Evolutionary conservation across 2,113 vertebrate genomes (phyloP).

Genomic region (Trogon surrucura): DNA sequence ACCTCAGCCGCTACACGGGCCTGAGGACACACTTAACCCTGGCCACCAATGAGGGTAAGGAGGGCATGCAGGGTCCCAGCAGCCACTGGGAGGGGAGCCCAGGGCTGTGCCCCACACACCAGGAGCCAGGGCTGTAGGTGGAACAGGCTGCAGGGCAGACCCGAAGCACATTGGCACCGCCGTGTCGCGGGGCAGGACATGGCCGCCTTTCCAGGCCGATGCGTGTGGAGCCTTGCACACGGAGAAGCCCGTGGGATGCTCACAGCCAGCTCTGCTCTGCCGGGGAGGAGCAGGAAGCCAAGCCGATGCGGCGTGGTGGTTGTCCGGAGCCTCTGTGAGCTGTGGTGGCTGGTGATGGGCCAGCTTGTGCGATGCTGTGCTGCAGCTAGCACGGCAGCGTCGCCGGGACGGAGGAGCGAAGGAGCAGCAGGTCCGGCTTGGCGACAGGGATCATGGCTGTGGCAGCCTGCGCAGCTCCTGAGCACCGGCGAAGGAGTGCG

Average conservation of each 20-base stretch:
- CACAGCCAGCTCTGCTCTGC: neutral
- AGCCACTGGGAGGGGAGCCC: neutral
- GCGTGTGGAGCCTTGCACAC: neutral
- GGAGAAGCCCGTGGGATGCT: neutral
- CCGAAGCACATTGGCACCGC: neutral
- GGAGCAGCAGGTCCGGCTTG: neutral
- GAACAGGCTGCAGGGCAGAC: neutral
- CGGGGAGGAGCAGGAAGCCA: neutral
- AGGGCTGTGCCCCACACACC: neutral
- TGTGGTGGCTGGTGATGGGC: neutral
- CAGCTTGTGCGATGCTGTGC: neutral
- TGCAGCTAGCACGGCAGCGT: accelerated
- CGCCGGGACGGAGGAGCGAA: neutral
- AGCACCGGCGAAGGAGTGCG: accelerated
- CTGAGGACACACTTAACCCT: conserved; percentile 83
- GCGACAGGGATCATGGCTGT: neutral
- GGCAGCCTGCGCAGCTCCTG: neutral
- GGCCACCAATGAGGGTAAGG: conserved; percentile 90
- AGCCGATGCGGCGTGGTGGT: accelerated
- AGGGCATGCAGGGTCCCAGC: neutral
- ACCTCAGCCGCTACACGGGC: conserved; percentile 90
- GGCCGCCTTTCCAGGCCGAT: accelerated
- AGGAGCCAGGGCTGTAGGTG: neutral
- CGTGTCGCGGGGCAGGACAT: accelerated
- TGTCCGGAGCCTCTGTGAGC: neutral